Conservation (phyloP, 2,113 vertebrate species). For the Tauraco erythrolophus region DNA sequence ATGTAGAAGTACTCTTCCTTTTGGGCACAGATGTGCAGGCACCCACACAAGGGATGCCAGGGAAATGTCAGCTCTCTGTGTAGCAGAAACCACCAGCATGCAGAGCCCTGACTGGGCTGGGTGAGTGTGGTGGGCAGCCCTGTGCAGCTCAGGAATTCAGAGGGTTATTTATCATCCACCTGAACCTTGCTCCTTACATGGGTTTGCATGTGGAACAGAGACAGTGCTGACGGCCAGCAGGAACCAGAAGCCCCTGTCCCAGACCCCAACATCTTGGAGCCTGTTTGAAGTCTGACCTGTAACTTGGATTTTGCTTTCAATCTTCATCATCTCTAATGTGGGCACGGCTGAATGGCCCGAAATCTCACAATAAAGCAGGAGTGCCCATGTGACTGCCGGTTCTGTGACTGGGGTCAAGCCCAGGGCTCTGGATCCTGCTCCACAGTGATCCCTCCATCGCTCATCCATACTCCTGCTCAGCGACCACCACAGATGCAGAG, state of each 20-base stretch:
- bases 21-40: background rate
- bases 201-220: background rate
- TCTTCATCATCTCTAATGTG: background rate
- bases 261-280: rapidly evolving
- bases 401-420: background rate
- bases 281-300: background rate
- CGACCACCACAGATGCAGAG: background rate
- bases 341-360: background rate
- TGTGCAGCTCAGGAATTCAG: rapidly evolving
- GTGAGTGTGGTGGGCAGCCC: rapidly evolving
- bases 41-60: background rate
- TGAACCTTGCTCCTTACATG: background rate
- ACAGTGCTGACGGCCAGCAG: background rate
- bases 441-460: background rate
- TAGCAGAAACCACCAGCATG: rapidly evolving
- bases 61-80: background rate
- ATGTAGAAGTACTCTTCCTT: background rate
- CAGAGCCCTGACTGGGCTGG: background rate
- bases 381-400: rapidly evolving
- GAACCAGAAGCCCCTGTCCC: background rate
- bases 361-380: background rate
- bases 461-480: background rate
- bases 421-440: background rate
- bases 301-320: background rate
- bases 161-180: background rate